phyloP scores from a whole-genome alignment of 2,797 vertebrate genomes.

The Galagoides demidoff region DNA sequence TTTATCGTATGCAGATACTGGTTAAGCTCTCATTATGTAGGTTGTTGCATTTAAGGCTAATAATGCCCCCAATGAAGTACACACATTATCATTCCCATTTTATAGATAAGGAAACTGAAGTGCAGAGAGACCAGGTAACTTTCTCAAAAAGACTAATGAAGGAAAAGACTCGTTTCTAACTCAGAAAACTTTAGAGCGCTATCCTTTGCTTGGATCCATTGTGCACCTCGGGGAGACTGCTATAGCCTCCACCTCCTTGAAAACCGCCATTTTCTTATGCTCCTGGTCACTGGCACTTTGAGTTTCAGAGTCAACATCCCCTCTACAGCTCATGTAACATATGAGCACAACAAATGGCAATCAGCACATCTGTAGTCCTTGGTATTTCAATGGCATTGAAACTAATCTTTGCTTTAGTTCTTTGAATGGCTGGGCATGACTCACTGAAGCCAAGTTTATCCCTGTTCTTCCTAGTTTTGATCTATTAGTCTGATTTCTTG shows the following conservation, averaged over 20 bases:
- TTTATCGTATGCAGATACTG: background rate
- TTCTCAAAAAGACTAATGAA: background rate
- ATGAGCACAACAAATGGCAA: background rate
- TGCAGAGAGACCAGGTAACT: slow-evolving; percentile 10
- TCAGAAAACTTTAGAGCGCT: background rate
- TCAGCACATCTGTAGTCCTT: background rate
- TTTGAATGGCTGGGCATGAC: background rate
- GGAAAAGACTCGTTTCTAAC: background rate
- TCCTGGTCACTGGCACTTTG: background rate
- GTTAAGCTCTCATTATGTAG: background rate
- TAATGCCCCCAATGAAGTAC: background rate
- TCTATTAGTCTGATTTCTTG: background rate
- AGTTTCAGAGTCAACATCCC: background rate
- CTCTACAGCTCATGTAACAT: background rate
- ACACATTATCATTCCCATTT: background rate
- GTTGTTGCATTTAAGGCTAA: background rate
- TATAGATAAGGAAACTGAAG: slow-evolving; percentile 12
- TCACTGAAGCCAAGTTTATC: background rate
- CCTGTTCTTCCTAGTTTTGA: background rate
- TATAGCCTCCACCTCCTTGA: background rate
- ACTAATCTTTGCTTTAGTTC: background rate
- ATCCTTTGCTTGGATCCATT: background rate
- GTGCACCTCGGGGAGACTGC: background rate
- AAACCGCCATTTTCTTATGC: background rate
- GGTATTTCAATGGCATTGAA: slow-evolving; percentile 16